phyloP scores from a whole-genome alignment of 2,797 vertebrate genomes.

The Adelosebastes latens region DNA sequence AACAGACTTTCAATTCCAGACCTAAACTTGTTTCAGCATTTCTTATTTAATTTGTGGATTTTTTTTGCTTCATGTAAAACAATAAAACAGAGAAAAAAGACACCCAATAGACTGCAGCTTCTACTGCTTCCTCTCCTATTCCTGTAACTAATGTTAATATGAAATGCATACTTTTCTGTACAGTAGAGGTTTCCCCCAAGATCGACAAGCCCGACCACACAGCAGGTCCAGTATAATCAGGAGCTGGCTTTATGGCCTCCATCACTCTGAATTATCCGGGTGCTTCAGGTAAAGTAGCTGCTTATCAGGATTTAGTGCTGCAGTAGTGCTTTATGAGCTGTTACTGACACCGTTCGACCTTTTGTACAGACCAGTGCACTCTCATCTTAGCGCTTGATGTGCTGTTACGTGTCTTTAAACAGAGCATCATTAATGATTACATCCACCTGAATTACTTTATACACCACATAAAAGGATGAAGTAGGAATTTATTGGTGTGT shows the following conservation, averaged over 20 bases:
- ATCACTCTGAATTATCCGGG: slow-evolving; percentile 4
- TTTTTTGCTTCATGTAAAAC: neutral
- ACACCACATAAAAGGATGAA: slow-evolving; percentile 8
- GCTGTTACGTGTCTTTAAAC: slow-evolving; percentile 10
- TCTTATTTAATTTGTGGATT: neutral
- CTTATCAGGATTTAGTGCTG: slow-evolving; percentile 55
- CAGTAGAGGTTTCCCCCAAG: neutral
- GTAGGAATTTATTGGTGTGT: neutral
- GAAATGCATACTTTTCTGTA: neutral
- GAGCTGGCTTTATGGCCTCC: slow-evolving; percentile 36
- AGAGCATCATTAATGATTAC: slow-evolving; percentile 47
- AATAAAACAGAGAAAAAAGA: neutral
- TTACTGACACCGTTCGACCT: slow-evolving; percentile 37
- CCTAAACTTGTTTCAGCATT: neutral
- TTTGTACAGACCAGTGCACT: slow-evolving; percentile 36
- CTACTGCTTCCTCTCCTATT: neutral
- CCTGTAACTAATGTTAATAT: neutral
- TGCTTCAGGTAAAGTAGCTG: slow-evolving; percentile 23
- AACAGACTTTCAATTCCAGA: neutral
- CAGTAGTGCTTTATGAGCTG: slow-evolving; percentile 30
- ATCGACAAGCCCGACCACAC: neutral
- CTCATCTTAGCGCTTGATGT: neutral
- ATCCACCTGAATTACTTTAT: slow-evolving; percentile 30
- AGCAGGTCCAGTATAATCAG: slow-evolving; percentile 10
- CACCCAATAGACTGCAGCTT: neutral